Evolutionary conservation across 2,888 invertebrate genomes (phyloP).

Genomic region (Campopleginae sp.): DNA sequence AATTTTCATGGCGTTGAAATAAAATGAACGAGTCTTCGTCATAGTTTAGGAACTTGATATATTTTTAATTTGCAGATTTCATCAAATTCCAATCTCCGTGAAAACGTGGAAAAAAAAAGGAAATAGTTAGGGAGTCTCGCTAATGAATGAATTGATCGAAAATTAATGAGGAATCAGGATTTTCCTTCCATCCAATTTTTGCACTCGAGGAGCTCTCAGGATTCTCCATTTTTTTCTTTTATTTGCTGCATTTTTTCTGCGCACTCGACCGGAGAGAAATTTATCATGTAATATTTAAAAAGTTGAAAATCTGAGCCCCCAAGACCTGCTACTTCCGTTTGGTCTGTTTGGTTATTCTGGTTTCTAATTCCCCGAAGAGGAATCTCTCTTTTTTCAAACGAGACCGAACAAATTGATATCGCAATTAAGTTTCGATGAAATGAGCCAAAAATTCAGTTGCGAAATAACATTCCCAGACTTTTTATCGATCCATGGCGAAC

Average conservation of each 20-base stretch:
- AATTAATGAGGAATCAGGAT: too few relatives aligned
- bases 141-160: too few relatives aligned
- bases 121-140: too few relatives aligned
- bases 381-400: background rate
- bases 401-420: background rate
- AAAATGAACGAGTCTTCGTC: too few relatives aligned
- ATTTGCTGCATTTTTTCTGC: background rate
- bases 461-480: background rate
- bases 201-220: background rate
- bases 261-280: background rate
- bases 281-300: background rate
- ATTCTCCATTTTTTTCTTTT: background rate
- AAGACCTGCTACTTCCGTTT: background rate
- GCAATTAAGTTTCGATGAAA: too few relatives aligned
- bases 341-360: background rate
- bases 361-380: background rate
- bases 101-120: too few relatives aligned
- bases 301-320: background rate
- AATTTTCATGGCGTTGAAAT: too few relatives aligned
- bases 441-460: background rate
- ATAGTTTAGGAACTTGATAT: too few relatives aligned
- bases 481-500: slow-evolving; percentile 25
- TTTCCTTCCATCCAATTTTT: background rate
- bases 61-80: too few relatives aligned
- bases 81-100: too few relatives aligned